Evolutionary conservation across 1,140 invertebrate genomes (phyloP), one percentile per base, ranked within the genome.

Genomic region (Caenorhabditis inopinata): DNA sequence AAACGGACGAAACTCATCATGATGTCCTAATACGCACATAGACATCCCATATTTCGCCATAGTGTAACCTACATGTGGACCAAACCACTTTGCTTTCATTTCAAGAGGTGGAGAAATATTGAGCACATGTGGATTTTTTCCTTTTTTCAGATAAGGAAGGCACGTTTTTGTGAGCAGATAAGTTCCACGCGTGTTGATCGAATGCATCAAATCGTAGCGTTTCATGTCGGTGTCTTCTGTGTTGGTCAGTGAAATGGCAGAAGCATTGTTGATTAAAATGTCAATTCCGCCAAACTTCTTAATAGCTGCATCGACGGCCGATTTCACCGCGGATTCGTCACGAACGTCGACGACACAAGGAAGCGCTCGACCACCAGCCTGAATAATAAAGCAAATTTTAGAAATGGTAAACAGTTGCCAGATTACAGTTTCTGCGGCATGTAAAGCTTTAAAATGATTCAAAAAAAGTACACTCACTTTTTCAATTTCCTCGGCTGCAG

Each of bases 11-110:
- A 97, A 94, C 90, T 99, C 97, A 83, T 94, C 94, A 48, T 95
- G 91, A 95, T 98, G 97, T 38, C 97, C 87, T 9, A 99, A 90
- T 1, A 94, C 95, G 90, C 96, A 98, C 94, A 99, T 95, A 0
- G 95, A 97, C 97, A 99, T 99, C 14, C 96, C 96, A 88, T 96
- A 98, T 87, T 99, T 99, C 1, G 96, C 94, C 92, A 98, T 97
- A 0, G 96, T 98, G 88, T 98, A 99, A n/a, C 95, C 96, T 18
- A 97, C 93, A 90, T 98, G 94, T 85, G 93, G 92, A 78, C 92
- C 92, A 89, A 99, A 99, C 96, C 96, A 99, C 84, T 92, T 90
- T 0, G 94, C 92, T 82, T 93, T 92, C 92, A 99, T 92, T 87
- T 93, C 95, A 11, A 99, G 89, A 3, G 97, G 97, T 23, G 97